Evolutionary conservation across 2,888 invertebrate species (phyloP), one percentile per base, ranked within the genome.

Genomic region (Drosophila ustulata): DNA sequence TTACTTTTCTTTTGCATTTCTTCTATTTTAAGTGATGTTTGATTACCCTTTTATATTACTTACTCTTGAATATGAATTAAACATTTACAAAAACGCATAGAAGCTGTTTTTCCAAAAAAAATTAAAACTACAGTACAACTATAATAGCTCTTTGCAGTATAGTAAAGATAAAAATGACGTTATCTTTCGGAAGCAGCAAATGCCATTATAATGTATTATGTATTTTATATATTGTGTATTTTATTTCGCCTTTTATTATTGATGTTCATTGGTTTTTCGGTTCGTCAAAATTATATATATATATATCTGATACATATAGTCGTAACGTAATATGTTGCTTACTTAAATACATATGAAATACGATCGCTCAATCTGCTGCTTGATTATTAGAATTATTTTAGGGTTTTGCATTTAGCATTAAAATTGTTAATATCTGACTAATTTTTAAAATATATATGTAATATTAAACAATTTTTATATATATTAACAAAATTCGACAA

Each of bases 401-500:
- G 64, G 55, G 37, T 28, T 51, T 34, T 58, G 50, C 70, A 47
- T 64, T 51, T 71, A 59, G 55, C 67, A 53, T 80, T 78, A 78
- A 84, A 83, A 84, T 59, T 79, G 53, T 65, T 83, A 70, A 71
- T 70, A 78, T 82, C 67, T 68, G 73, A 70, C 75, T 84, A 81
- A 68, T 71, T 71, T 73, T 66, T 87, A 83, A 84, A 83, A 87
- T 82, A 80, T 67, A 81, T 68, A 65, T 64, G 41, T 65, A 67
- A 61, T 72, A 52, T 72, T 75, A 87, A 83, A 87, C 82, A 84
- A 84, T 84, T 84, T 84, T 83, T 56, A 57, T 65, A 71, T 80
- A 80, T 77, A 66, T 78, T 68, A 83, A 83, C 88, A 82, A 71
- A 87, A 82, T 73, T 79, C 75, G 87, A 87, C 85, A 87, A 83